phyloP scores from a whole-genome alignment of 2,797 vertebrate species.

The Loriculus beryllinus region DNA sequence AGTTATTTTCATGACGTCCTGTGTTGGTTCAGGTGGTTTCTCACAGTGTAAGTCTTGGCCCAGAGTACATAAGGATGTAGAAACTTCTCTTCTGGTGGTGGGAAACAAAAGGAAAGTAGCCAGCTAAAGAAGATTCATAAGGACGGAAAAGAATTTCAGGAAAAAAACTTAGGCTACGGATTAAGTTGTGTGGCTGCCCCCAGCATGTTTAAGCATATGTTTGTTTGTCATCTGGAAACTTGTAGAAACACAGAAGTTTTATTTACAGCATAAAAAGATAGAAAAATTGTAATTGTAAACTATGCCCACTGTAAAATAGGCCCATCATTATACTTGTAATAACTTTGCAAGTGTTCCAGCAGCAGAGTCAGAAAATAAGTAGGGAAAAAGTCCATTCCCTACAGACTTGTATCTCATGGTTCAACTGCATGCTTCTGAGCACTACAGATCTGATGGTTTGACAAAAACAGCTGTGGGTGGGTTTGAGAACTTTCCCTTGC shows the following conservation, averaged over 20 bases:
- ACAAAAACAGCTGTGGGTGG: not conserved
- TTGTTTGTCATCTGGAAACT: not conserved
- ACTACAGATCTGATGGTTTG: rapidly evolving
- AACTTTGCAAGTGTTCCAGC: not conserved
- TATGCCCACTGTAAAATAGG: not conserved
- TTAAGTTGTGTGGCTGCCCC: not conserved
- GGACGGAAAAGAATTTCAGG: not conserved
- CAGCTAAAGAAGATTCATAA: not conserved
- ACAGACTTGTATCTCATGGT: not conserved
- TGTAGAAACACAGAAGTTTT: not conserved
- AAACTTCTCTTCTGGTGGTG: not conserved
- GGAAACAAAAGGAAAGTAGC: not conserved
- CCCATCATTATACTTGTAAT: not conserved
- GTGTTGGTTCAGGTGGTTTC: constrained; percentile 44
- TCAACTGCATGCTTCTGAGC: not conserved
- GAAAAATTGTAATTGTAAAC: not conserved
- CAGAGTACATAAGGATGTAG: not conserved
- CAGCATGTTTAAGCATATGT: not conserved
- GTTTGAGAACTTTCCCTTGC: not conserved
- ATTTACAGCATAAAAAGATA: not conserved
- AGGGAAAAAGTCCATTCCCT: not conserved
- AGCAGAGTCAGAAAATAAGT: not conserved
- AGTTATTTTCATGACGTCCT: constrained; percentile 1
- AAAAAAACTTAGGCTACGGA: not conserved
- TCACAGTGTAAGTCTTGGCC: not conserved